phyloP scores from a whole-genome alignment of 2,113 vertebrate genomes.

The Ochotona princeps region DNA sequence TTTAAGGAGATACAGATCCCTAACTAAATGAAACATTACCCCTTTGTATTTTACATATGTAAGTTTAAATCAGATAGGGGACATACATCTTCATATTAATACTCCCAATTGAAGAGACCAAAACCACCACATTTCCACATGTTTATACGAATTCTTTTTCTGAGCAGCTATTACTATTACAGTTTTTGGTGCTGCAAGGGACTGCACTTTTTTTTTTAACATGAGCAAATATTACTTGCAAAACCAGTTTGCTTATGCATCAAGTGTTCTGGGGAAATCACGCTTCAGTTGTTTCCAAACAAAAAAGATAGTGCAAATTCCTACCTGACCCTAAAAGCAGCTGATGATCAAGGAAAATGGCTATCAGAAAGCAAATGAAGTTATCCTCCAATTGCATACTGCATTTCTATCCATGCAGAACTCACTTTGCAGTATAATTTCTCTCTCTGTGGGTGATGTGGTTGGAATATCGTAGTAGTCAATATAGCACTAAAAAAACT shows the following conservation, averaged over 20 bases:
- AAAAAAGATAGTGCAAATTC: neutral
- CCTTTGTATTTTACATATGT: neutral
- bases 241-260: constrained; percentile 20
- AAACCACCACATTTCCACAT: neutral
- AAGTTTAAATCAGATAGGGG: constrained; percentile 13
- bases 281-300: neutral
- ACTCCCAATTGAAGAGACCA: neutral
- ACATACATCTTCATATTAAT: neutral
- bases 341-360: neutral
- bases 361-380: neutral
- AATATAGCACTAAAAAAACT: neutral
- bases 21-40: constrained; percentile 2
- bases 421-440: neutral
- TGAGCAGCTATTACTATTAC: neutral
- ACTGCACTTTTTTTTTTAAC: neutral
- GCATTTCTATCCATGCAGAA: neutral
- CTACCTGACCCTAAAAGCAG: neutral
- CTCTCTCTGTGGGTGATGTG: neutral
- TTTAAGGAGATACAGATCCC: neutral
- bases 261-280: neutral
- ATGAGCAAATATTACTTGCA: neutral
- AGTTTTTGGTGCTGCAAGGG: neutral
- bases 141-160: neutral
- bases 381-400: neutral
- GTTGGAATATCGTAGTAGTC: neutral